phyloP scores from a whole-genome alignment of 1,140 invertebrate genomes.

The Neodiprion virginianus region DNA sequence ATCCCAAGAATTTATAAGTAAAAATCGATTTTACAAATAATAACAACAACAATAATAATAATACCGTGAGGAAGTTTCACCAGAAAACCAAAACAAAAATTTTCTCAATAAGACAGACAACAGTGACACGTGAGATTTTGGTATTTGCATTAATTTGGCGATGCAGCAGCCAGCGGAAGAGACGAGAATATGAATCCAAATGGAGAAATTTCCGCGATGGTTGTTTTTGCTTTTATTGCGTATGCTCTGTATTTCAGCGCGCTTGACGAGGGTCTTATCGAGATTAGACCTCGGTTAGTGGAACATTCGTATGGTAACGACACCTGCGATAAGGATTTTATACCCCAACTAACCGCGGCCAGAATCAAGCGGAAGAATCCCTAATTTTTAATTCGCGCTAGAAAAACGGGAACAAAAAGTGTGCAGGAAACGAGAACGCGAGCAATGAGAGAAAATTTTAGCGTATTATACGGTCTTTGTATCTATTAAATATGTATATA shows the following conservation, averaged over 20 bases:
- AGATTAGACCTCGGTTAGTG: not conserved
- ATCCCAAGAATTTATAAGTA: no score
- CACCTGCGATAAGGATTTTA: not conserved
- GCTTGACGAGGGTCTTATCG: not conserved
- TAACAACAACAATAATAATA: no score
- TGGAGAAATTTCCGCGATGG: not conserved
- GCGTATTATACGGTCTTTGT: no score
- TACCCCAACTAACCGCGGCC: not conserved
- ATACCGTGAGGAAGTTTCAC: no score
- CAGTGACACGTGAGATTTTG: not conserved
- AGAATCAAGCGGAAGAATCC: not conserved
- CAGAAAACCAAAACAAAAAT: no score
- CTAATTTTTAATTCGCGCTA: not conserved
- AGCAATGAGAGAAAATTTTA: no score
- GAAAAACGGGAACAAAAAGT: no score
- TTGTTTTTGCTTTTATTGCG: not conserved
- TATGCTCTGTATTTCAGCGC: not conserved
- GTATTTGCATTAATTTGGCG: not conserved
- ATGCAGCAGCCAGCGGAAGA: no score
- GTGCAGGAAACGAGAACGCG: no score
- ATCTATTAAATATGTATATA: no score
- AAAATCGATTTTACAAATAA: no score
- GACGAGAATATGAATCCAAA: conserved; percentile 2
- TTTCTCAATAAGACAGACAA: no score
- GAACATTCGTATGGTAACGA: conserved; percentile 11